Conservation (phyloP, 1,140 invertebrate genomes). For the Penaeus indicus region DNA sequence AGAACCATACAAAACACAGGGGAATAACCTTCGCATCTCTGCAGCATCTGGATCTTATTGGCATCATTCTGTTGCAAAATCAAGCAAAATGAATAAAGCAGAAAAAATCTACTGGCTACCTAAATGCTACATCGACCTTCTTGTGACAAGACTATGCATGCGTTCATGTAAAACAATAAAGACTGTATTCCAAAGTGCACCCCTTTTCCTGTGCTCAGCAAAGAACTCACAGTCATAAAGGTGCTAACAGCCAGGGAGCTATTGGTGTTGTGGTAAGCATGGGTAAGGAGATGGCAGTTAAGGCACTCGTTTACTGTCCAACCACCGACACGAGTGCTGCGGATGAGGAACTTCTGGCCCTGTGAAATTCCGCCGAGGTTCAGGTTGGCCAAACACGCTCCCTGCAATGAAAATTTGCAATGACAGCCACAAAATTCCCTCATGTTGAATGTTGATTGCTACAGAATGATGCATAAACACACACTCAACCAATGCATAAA, state of each 20-base stretch:
- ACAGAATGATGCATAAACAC: too few species aligned
- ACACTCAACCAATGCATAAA: too few species aligned
- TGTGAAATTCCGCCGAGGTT: constrained; percentile 51
- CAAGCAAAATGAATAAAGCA: background rate
- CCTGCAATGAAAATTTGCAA: constrained; percentile 9
- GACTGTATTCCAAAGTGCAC: background rate
- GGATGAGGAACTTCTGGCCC: constrained; percentile 51
- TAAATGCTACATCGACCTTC: background rate
- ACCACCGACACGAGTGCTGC: constrained; percentile 16
- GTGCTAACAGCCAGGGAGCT: constrained; percentile 35
- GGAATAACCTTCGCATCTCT: constrained; percentile 52
- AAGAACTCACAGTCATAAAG: constrained; percentile 43
- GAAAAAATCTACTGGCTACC: background rate
- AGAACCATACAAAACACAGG: constrained; percentile 54
- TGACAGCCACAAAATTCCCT: background rate
- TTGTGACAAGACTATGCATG: background rate
- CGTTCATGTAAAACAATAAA: background rate
- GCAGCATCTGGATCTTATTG: constrained; percentile 53
- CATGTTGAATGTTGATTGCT: too few species aligned
- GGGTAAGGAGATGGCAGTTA: constrained; percentile 48
- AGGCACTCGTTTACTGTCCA: constrained; percentile 54
- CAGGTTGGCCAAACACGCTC: constrained; percentile 40
- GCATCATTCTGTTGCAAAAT: constrained; percentile 38
- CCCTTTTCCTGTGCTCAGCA: background rate
- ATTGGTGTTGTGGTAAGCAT: constrained; percentile 21